Conservation (phyloP, 2,888 invertebrate species). For the Teleiodes luculella region DNA sequence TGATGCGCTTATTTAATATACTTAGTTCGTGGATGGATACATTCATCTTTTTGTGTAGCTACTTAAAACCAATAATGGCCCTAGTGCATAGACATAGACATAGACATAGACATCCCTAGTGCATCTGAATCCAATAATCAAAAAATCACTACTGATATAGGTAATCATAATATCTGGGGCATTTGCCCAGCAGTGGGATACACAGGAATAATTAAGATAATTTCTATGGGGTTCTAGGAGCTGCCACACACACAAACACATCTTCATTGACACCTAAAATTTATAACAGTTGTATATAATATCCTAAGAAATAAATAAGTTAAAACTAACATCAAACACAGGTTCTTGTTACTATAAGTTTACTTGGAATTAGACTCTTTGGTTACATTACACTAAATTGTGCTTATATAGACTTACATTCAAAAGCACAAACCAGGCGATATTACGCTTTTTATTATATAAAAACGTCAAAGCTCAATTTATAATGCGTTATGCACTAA, state of each 20-base stretch:
- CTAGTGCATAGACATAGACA: too few relatives aligned
- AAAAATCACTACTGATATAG: too few relatives aligned
- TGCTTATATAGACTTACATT: conserved; percentile 37
- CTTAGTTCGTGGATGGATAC: too few relatives aligned
- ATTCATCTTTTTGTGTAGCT: too few relatives aligned
- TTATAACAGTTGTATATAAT: conserved; percentile 5
- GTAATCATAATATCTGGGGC: too few relatives aligned
- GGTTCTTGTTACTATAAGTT: conserved; percentile 8
- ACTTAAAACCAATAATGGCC: too few relatives aligned
- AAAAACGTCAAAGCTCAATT: background rate
- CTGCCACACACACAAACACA: conserved; percentile 10
- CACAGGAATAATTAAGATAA: too few relatives aligned
- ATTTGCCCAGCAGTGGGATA: too few relatives aligned
- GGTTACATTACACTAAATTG: conserved; percentile 34
- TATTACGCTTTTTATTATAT: background rate
- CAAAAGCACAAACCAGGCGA: conserved; percentile 17
- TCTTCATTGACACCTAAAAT: background rate
- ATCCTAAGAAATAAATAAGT: conserved; percentile 14
- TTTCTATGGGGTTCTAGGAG: background rate
- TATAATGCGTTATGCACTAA: too few relatives aligned
- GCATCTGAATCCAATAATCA: too few relatives aligned
- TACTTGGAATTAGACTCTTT: conserved; percentile 42
- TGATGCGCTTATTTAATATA: too few relatives aligned
- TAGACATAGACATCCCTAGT: too few relatives aligned
- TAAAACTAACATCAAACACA: conserved; percentile 14